Conservation (phyloP, 2,888 invertebrate genomes). For the Hedychridium roseum region DNA sequence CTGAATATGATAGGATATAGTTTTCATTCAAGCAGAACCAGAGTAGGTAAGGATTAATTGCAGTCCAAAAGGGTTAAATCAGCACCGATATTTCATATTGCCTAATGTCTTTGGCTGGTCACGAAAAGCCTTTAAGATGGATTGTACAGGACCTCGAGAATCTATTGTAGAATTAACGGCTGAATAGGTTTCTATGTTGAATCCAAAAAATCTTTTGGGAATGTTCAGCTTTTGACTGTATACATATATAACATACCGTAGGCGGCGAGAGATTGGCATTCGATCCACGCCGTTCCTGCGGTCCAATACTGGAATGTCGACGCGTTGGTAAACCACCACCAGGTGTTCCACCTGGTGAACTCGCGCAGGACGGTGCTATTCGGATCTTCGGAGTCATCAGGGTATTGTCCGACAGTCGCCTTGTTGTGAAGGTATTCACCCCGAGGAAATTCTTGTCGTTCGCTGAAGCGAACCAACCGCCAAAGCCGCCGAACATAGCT, state of each 20-base stretch:
- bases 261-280: conserved; percentile 88
- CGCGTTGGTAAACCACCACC: conserved; percentile 83
- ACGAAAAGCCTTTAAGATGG: too few relatives aligned
- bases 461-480: conserved; percentile 85
- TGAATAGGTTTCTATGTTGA: too few relatives aligned
- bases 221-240: too few relatives aligned
- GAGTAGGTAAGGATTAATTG: too few relatives aligned
- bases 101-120: too few relatives aligned
- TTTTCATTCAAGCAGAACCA: too few relatives aligned
- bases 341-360: conserved; percentile 76
- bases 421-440: conserved; percentile 83
- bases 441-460: conserved; percentile 85
- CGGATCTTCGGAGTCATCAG: conserved; percentile 90
- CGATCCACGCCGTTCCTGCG: conserved; percentile 86
- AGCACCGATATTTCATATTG: too few relatives aligned
- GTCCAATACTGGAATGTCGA: conserved; percentile 90
- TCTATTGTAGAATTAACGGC: too few relatives aligned
- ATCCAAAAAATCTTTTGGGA: too few relatives aligned
- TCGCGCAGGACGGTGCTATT: conserved; percentile 88
- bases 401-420: conserved; percentile 91
- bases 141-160: too few relatives aligned
- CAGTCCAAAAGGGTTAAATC: too few relatives aligned
- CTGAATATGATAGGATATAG: too few relatives aligned
- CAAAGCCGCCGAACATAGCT: conserved; percentile 77
- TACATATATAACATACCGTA: conserved; percentile 81